Percentiles rank a stretch among this genome's conserved stretches.
phyloP scores from a whole-genome alignment of 2,797 vertebrate species.

The Nannoperca australis region DNA sequence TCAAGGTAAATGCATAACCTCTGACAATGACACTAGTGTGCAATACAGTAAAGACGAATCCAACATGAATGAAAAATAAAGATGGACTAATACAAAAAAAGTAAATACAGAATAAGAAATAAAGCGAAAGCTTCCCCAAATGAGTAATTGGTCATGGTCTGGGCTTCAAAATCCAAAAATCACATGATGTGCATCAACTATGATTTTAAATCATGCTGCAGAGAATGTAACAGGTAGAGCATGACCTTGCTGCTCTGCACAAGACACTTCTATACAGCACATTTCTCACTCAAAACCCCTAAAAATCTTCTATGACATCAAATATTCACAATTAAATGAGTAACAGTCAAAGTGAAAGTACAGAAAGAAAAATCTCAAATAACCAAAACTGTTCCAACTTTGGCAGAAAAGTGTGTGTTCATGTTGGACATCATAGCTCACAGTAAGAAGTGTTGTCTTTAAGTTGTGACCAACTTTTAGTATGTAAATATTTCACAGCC shows the following conservation, averaged over 20 bases:
- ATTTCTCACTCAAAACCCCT: neutral
- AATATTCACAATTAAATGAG: neutral
- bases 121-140: neutral
- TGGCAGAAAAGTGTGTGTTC: neutral
- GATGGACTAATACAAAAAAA: neutral
- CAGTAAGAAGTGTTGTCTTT: neutral
- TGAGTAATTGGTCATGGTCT: neutral
- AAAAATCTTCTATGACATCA: neutral
- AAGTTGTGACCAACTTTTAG: neutral
- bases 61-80: neutral
- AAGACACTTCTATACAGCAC: neutral
- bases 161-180: neutral
- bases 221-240: neutral
- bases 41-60: neutral
- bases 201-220: neutral
- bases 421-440: neutral
- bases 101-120: neutral
- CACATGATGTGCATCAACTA: no score
- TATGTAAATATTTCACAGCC: neutral
- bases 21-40: neutral
- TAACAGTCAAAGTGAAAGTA: neutral
- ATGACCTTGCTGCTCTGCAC: neutral
- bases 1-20: slow-evolving; percentile 83
- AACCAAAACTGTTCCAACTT: neutral
- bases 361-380: neutral